These are phyloP conservation scores for Eriosoma lanigerum DNA, from an alignment of 1,140 invertebrate species.

Conservation along the genomic window DNA sequence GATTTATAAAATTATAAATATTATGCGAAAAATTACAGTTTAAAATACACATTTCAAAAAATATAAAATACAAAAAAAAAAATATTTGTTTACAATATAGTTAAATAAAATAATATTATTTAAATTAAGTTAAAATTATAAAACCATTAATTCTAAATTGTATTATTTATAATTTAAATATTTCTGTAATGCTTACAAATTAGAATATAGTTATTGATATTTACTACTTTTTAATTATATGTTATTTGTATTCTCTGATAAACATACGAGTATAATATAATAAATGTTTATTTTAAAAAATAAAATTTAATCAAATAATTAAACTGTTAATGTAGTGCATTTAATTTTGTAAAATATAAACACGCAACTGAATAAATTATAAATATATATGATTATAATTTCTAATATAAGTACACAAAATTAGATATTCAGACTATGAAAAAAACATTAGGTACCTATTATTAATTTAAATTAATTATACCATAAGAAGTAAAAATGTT, in stretches of 20 bases:
- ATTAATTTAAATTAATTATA: background rate
- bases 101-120: constrained; percentile 5
- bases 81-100: constrained; percentile 5
- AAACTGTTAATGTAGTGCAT: constrained; percentile 16
- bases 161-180: background rate
- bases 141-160: background rate
- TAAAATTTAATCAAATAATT: background rate
- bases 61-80: constrained; percentile 28
- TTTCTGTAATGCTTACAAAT: background rate
- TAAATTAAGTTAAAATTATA: background rate
- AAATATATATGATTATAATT: background rate
- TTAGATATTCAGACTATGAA: constrained; percentile 7
- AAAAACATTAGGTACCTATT: too few relatives aligned
- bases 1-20: constrained; percentile 46
- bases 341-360: background rate
- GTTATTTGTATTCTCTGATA: background rate
- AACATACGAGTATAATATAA: too few relatives aligned
- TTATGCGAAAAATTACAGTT: constrained; percentile 21
- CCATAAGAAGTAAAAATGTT: background rate
- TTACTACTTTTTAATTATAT: background rate
- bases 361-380: background rate
- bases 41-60: too few relatives aligned
- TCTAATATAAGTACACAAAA: background rate
- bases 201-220: background rate
- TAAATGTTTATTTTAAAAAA: constrained; percentile 1